Conservation (phyloP, 2,888 invertebrate species). For the Drosophila ezoana region DNA sequence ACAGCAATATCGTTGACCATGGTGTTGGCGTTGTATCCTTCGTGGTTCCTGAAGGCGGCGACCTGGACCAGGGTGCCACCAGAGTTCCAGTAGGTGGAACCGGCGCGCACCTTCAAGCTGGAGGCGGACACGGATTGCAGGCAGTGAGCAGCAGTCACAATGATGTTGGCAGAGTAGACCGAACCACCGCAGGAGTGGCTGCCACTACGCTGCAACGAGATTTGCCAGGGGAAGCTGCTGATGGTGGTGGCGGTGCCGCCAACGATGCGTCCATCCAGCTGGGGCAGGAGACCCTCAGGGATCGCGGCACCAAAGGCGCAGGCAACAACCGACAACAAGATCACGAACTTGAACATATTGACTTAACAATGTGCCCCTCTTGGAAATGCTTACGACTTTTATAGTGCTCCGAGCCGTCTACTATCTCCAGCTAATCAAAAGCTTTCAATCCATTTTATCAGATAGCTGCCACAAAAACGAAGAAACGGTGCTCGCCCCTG, state of each 20-base stretch:
- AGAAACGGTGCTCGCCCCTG: background rate
- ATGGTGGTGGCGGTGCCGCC: conserved; percentile 72
- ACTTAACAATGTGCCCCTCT: conserved; percentile 28
- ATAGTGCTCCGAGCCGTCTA: conserved; percentile 21
- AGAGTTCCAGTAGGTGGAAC: conserved; percentile 84
- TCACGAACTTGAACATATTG: conserved; percentile 74
- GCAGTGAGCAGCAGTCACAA: conserved; percentile 88
- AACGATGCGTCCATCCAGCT: conserved; percentile 78
- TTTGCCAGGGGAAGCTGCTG: conserved; percentile 70
- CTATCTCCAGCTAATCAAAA: conserved; percentile 34
- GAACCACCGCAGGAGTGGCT: conserved; percentile 87
- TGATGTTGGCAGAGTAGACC: conserved; percentile 84
- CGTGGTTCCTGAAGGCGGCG: conserved; percentile 81
- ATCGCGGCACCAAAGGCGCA: conserved; percentile 65
- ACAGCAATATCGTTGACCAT: conserved; percentile 87
- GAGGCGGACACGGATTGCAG: conserved; percentile 68
- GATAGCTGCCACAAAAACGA: background rate
- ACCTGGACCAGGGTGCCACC: conserved; percentile 62
- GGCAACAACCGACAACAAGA: conserved; percentile 58
- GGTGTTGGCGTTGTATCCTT: conserved; percentile 84
- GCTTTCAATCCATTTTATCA: conserved; percentile 28
- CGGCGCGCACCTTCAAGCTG: conserved; percentile 85
- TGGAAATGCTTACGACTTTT: conserved; percentile 20
- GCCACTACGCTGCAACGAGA: conserved; percentile 80
- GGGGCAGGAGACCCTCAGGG: conserved; percentile 69